Percentiles rank a stretch among this genome's conserved stretches.
Conservation (phyloP, 2,888 invertebrate genomes). For the Diplazon laetatorius region DNA sequence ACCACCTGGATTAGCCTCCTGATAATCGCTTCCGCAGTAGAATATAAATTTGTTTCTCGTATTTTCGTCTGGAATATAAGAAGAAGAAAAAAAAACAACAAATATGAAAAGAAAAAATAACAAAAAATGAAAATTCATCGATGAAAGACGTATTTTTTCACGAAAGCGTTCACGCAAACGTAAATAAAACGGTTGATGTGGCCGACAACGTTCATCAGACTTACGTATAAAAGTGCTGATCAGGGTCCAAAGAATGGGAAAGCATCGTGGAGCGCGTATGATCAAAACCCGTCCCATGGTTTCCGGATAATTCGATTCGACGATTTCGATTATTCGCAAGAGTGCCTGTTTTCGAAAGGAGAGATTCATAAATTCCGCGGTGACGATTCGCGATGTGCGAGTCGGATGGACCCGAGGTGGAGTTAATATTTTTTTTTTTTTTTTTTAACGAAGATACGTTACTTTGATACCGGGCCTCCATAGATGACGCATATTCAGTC, state of each 20-base stretch:
- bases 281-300: conserved; percentile 96
- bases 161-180: too few relatives aligned
- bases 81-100: neutral
- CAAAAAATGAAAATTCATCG: too few relatives aligned
- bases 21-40: conserved; percentile 94
- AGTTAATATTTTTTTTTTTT: conserved; percentile 4
- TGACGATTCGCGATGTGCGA: too few relatives aligned
- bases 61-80: conserved; percentile 89
- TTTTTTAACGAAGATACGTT: too few relatives aligned
- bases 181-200: too few relatives aligned
- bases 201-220: too few relatives aligned
- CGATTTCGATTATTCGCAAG: conserved; percentile 89
- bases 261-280: conserved; percentile 95
- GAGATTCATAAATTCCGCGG: conserved; percentile 1
- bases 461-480: conserved; percentile 95
- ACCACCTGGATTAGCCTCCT: conserved; percentile 89
- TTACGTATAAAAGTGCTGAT: conserved; percentile 96
- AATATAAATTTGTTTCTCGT: conserved; percentile 96
- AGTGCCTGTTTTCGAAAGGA: conserved; percentile 84
- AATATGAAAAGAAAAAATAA: too few relatives aligned
- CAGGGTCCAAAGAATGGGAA: conserved; percentile 97
- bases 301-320: conserved; percentile 97
- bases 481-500: conserved; percentile 96
- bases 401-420: too few relatives aligned
- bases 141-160: too few relatives aligned